Conservation (phyloP, 2,797 vertebrate species). For the Tangara arthus region DNA sequence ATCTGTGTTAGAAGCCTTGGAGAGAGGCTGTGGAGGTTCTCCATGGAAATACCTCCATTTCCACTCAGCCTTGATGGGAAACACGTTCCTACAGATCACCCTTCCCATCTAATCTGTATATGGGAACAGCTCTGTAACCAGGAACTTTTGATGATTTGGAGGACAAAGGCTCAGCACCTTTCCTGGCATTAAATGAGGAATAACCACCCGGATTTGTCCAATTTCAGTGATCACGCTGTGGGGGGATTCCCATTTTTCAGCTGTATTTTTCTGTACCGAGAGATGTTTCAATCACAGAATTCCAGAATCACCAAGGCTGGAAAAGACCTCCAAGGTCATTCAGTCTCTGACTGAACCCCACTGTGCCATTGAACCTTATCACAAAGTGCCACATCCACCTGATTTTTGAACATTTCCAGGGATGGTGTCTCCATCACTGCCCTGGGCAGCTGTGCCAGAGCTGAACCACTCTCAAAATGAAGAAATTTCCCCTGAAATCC, state of each 20-base stretch:
- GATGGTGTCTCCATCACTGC: neutral
- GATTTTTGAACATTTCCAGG: neutral
- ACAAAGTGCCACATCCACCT: neutral
- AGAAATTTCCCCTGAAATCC: neutral
- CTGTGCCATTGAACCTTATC: neutral
- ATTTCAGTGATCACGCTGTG: neutral
- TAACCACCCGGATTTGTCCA: fast-evolving
- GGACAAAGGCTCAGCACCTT: neutral
- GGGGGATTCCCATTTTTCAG: neutral
- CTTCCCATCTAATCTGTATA: neutral
- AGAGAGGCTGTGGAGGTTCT: neutral
- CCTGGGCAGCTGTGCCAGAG: neutral
- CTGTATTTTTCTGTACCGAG: neutral
- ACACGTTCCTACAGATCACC: fast-evolving
- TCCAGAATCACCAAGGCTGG: fast-evolving
- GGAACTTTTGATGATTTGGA: neutral
- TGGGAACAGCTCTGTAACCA: neutral
- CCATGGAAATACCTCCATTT: neutral
- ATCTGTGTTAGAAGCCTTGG: neutral
- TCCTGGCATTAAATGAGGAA: neutral
- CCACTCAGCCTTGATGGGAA: neutral
- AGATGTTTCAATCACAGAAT: neutral
- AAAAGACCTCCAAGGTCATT: neutral
- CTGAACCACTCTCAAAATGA: neutral
- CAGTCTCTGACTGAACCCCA: neutral